A percentile compares a stretch with the other conserved stretches of the same genome.
Conservation (phyloP, 1,140 invertebrate species). For the Philotrypesis tridentata region DNA sequence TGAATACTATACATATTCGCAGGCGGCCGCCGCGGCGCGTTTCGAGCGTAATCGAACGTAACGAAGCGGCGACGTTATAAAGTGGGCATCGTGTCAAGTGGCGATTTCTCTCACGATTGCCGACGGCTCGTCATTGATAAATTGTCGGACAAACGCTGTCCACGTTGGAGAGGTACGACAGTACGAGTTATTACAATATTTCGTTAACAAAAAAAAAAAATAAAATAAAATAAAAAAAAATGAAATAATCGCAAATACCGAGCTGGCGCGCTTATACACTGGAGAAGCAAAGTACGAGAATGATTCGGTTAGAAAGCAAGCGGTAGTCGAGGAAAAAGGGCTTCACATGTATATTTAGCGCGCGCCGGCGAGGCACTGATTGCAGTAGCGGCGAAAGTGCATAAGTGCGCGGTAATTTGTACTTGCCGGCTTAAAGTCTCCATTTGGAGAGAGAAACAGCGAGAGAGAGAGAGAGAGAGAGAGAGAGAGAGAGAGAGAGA, state of each 20-base stretch:
- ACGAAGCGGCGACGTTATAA: constrained; percentile 26
- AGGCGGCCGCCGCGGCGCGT: not conserved
- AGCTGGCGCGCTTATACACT: too few relatives aligned
- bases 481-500: not conserved
- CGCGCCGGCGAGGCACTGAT: not conserved
- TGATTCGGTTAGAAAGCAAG: constrained; percentile 10
- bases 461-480: constrained; percentile 9
- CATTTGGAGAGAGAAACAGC: constrained; percentile 6
- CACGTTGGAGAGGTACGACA: not conserved
- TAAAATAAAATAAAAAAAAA: too few relatives aligned
- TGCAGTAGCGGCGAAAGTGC: not conserved
- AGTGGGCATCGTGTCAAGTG: constrained; percentile 6
- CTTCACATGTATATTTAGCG: too few relatives aligned
- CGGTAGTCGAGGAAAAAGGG: not conserved
- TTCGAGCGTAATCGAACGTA: constrained; percentile 34
- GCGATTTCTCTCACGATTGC: constrained; percentile 6
- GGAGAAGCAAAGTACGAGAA: not conserved
- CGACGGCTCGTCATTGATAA: constrained; percentile 20
- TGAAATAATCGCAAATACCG: too few relatives aligned
- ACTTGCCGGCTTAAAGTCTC: constrained; percentile 13
- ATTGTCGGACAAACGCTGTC: constrained; percentile 6
- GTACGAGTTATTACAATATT: too few relatives aligned
- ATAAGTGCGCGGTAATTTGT: constrained; percentile 22
- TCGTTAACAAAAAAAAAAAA: too few relatives aligned
- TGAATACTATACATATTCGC: not conserved